phyloP scores from a whole-genome alignment of 2,888 invertebrate species.

The Aproaerema taeniolella region DNA sequence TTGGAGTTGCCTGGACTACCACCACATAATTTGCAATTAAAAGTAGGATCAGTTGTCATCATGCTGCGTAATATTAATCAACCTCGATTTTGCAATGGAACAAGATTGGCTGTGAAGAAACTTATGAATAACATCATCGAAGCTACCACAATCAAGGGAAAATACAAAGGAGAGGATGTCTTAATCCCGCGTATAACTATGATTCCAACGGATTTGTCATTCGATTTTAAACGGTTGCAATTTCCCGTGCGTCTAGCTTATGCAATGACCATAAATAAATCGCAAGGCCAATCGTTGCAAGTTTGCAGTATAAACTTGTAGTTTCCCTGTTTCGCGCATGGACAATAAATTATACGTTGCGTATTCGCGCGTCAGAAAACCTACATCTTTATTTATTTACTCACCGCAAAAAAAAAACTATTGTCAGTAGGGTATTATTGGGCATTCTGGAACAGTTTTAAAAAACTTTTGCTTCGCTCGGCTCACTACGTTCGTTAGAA shows the following conservation, averaged over 20 bases:
- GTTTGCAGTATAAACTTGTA: conserved; percentile 20
- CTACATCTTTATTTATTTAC: conserved; percentile 21
- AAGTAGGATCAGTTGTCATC: conserved; percentile 24
- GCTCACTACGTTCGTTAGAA: too few species aligned
- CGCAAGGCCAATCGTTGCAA: conserved; percentile 16
- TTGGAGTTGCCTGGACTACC: conserved; percentile 29
- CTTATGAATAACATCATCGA: conserved; percentile 19
- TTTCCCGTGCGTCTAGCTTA: conserved; percentile 20
- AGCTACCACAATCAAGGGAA: conserved; percentile 16
- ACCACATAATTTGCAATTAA: conserved; percentile 30
- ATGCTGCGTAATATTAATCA: conserved; percentile 23
- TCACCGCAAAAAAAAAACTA: conserved; percentile 19
- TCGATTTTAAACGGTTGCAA: conserved; percentile 20
- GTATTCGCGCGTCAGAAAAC: conserved; percentile 26
- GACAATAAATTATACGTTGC: conserved; percentile 26
- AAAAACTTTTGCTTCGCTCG: too few species aligned
- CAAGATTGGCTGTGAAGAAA: conserved; percentile 20
- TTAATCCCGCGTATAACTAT: conserved; percentile 18
- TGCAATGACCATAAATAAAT: conserved; percentile 23
- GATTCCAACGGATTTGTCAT: conserved; percentile 19
- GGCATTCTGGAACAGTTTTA: too few species aligned
- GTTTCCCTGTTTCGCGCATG: conserved; percentile 22
- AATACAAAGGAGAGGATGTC: conserved; percentile 15
- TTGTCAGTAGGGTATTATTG: too few species aligned
- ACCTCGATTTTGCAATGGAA: conserved; percentile 20